These are phyloP conservation scores for Peromyscus aztecus DNA, from an alignment of 2,797 vertebrate genomes.

Conservation along the genomic window DNA sequence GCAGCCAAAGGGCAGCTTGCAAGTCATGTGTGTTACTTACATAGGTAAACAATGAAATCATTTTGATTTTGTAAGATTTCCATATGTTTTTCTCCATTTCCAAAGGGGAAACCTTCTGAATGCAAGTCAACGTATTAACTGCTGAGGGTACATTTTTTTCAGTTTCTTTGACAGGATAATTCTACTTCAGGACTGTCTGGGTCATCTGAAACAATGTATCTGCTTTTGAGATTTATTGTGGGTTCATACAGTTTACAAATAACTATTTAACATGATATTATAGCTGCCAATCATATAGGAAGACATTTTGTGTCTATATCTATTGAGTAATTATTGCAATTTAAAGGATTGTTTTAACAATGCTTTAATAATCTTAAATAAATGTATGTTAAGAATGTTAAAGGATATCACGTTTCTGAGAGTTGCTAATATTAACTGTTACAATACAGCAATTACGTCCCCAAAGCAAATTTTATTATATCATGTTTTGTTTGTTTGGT, in stretches of 20 bases:
- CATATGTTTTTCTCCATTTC: not conserved
- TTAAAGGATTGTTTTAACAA: conserved; percentile 72
- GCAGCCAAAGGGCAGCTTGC: conserved; percentile 59
- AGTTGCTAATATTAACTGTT: conserved; percentile 18
- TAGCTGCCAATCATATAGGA: conserved; percentile 76
- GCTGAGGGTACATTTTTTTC: conserved; percentile 44
- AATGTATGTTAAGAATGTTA: conserved; percentile 58
- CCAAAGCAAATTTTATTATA: not conserved
- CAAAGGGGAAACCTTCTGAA: not conserved
- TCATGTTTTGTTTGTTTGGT: not conserved
- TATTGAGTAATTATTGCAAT: conserved; percentile 73
- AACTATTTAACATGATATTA: conserved; percentile 73
- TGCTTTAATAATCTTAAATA: conserved; percentile 70
- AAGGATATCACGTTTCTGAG: conserved; percentile 13
- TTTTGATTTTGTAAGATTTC: not conserved
- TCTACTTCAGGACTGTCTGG: conserved; percentile 54
- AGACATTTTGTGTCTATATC: conserved; percentile 66
- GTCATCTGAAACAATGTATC: conserved; percentile 82
- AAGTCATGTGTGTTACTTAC: conserved; percentile 45
- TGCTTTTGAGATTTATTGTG: conserved; percentile 81
- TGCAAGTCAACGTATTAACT: conserved; percentile 47
- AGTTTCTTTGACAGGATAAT: conserved; percentile 73
- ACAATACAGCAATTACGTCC: not conserved
- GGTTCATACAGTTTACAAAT: conserved; percentile 77
- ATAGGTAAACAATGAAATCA: conserved; percentile 57